Evolutionary conservation across 2,797 vertebrate genomes (phyloP), one percentile per base, ranked within the genome.

Genomic region (Neoniphon sammara): DNA sequence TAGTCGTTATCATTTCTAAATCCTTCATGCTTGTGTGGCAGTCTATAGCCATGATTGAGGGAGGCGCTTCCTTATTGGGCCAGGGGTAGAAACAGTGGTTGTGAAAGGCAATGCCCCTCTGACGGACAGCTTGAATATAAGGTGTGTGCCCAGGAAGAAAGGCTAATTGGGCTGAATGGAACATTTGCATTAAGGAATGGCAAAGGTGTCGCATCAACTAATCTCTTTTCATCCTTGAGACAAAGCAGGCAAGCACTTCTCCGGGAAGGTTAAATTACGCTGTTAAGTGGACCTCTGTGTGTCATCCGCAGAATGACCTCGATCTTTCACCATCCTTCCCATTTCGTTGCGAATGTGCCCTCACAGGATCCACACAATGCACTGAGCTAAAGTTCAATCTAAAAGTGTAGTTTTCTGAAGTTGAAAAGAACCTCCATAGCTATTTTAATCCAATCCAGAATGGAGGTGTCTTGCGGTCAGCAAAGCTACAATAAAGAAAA

Each of bases 121-220:
- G 74, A 80, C 77, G 91, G 91, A 89, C 83, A 91, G 85, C 31
- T 55, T 81, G 77, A 90, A 86, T 73, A 77, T 75, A 82, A 79
- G 64, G 75, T 78, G 82, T 77, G 71, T 12, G 69, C 76, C 75
- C 82, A 60, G 74, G 78, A 82, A 86, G 75, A 91, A 85, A 89
- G 87, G 89, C 83, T 93, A 93, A 93, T 92, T 90, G 86, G 77
- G 65, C 82, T 87, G 82, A 91, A 92, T 88, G 68, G 77, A 88
- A 88, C 80, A 88, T 91, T 90, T 91, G 84, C 86, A 90, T 91
- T 84, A 85, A 91, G 77, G 62, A 81, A 91, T 86, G 86, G 79
- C 84, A 88, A 89, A 90, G 85, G 89, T 91, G 88, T 83, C 12
- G 34, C 64, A 84, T 80, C 74, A 63, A 84, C 75, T 89, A 85